Base-by-base conservation (phyloP, 2,113 vertebrate genomes). In the Nansenia antarctica region DNA sequence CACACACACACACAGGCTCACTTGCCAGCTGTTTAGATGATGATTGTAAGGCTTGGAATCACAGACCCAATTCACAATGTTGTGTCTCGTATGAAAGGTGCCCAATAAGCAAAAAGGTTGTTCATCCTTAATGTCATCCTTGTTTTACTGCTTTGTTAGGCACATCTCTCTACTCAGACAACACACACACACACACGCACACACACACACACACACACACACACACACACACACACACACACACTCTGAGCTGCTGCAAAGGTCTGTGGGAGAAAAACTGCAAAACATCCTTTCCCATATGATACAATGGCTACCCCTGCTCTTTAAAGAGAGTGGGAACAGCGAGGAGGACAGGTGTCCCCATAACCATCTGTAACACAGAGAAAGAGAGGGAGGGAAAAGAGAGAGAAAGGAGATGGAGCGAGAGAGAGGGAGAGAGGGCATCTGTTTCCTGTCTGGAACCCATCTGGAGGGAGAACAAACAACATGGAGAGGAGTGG, bases 371-470 rank as follows among this genome's bases (percentile, higher is more conserved):
- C 74, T 66, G 74, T 30, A 65, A n/a, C 22, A 34, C 2, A 57
- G 22, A 12, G 30, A 35, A 45, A 59, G 42, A 62, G 55, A 72
- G 67, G 3, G 29, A 30, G 15, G 5, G 64, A 73, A 53, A 31
- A 61, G 69, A 72, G 6, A 65, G 60, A 63, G 53, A 62, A 47
- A 77, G 55, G 61, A 34, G 32, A 37, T 34, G 32, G 57, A 70
- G 69, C 70, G 70, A 57, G 49, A 65, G 31, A 32, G 62, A 68
- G 31, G 22, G 15, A 55, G 22, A 22, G 45, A 62, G 53, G 64
- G 84, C 86, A 90, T 89, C 83, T 87, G 84, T 88, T 91, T 90
- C 89, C 89, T 86, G 82, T 85, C 81, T 82, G 82, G 69, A 69
- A 62, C 77, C 85, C 89, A 89, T 85, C 84, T 90, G 88, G 86